Evolutionary conservation across 2,888 invertebrate genomes (phyloP).

Genomic region (Bhutanitis thaidina): DNA sequence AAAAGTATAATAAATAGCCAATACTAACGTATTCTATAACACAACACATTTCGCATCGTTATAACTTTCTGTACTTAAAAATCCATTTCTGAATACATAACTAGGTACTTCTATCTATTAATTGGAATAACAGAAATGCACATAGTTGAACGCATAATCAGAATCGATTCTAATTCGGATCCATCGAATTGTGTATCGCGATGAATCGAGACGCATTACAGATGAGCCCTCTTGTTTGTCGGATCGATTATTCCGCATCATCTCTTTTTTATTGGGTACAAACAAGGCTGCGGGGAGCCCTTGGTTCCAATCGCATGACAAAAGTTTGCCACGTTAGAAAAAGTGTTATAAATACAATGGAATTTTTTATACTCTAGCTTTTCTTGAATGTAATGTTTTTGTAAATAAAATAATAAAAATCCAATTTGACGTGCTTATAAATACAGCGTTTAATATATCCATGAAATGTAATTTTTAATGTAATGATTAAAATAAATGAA

Average conservation of each 20-base stretch:
- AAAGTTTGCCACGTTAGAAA: slow-evolving; percentile 3
- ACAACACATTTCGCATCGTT: too few species aligned
- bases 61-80: neutral
- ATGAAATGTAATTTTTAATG: too few species aligned
- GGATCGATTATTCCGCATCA: slow-evolving; percentile 75
- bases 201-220: slow-evolving; percentile 50
- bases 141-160: slow-evolving; percentile 15
- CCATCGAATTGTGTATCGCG: slow-evolving; percentile 32
- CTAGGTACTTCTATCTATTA: neutral
- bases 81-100: neutral
- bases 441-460: too few species aligned
- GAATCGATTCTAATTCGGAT: slow-evolving; percentile 29
- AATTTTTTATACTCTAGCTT: too few species aligned
- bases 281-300: slow-evolving; percentile 27
- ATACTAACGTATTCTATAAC: too few species aligned
- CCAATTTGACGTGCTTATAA: too few species aligned
- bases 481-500: too few species aligned
- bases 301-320: slow-evolving; percentile 13
- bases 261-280: slow-evolving; percentile 66
- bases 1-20: too few species aligned
- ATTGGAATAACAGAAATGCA: slow-evolving; percentile 12
- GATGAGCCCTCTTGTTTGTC: slow-evolving; percentile 71
- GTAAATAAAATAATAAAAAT: too few species aligned
- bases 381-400: too few species aligned
- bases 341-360: too few species aligned